Evolutionary conservation across 2,797 vertebrate species (phyloP), one percentile per base, ranked within the genome.

Genomic region (Anomalospiza imberbis): DNA sequence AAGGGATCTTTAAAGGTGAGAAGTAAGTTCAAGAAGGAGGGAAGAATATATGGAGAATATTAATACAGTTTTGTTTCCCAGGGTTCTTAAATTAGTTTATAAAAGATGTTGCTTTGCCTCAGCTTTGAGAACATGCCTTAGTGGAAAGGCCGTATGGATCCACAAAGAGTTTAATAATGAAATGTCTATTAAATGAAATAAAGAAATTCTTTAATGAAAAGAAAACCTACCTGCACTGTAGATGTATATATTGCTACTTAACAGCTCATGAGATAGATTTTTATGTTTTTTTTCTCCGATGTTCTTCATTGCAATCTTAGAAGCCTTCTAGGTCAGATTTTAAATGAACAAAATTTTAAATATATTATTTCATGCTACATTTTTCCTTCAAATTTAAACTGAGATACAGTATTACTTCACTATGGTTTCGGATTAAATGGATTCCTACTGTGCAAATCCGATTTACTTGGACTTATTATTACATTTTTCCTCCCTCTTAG

Each of bases 401-500:
- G 44, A 57, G 36, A 31, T 26, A 32, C 17, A 21, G 32, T 66
- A 50, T 26, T 26, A 31, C 17, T 36, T 80, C 6, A 17, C 17
- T 55, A 17, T 60, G 54, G 7, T 62, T 89, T 80, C 47, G 9
- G 54, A 47, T 8, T 0, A 51, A 75, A 36, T 42, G 3, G 8
- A 54, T 89, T 84, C 10, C 12, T 77, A 8, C n/a, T 71, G 19
- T 68, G 50, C 20, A 61, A 8, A 47, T 65, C 21, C 4, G 7
- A 32, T 78, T 82, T 34, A 57, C 34, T 45, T 80, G 24, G 17
- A 72, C 42, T 95, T 79, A 32, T 44, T 94, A 12, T 70, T 68
- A 42, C 4, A 32, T 79, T 62, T 84, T 77, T 66, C 61, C 11
- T 89, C 34, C 50, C 44, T 89, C 96, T 86, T 97, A 99, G 99